Evolutionary conservation across 1,140 invertebrate genomes (phyloP), one percentile per base, ranked within the genome.

Genomic region (Heliconius congener): DNA sequence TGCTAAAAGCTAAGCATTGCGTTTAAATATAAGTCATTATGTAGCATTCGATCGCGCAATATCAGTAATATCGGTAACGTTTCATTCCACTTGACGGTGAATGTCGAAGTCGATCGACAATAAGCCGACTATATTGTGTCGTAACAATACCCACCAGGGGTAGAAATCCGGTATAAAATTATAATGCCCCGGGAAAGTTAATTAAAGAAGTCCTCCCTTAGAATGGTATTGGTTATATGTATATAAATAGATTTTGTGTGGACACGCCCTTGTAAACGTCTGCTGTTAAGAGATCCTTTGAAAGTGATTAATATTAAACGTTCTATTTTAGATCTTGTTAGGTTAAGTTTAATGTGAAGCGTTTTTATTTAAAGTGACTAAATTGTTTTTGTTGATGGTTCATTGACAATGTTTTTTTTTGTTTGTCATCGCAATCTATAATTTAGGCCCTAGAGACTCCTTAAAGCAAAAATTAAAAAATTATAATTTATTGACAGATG

Each of bases 41-140:
- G 19, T 46, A 71, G 39, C 66, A 8, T 70, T 70, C 23, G 27
- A 77, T 52, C 23, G 76, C 9, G 60, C 71, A 66, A 57, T 73
- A 60, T 73, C 72, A 60, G 71, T 60, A 71, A 71, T 77, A 77
- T 71, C 70, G 70, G 76, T 72, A 72, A 77, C 79, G 73, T 81
- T 76, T 76, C 74, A 80, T 80, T 73, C 76, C 79, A 77, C 79
- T 81, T 77, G 66, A 80, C 57, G 55, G 27, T 57, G 71, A 70
- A 81, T 77, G 30, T 70, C 57, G 74, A 46, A 80, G 50, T 81
- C 72, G 37, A 82, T 77, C 79, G 82, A 89, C 88, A 90, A 90
- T 91, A 90, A 90, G 76, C 76, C 79, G 76, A 57, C 87, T 87
- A 91, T 91, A 91, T 91, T 91, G 88, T 88, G 85, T 87, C 85